Base-by-base conservation (phyloP, 2,113 vertebrate species). In the Trachemys scripta region DNA sequence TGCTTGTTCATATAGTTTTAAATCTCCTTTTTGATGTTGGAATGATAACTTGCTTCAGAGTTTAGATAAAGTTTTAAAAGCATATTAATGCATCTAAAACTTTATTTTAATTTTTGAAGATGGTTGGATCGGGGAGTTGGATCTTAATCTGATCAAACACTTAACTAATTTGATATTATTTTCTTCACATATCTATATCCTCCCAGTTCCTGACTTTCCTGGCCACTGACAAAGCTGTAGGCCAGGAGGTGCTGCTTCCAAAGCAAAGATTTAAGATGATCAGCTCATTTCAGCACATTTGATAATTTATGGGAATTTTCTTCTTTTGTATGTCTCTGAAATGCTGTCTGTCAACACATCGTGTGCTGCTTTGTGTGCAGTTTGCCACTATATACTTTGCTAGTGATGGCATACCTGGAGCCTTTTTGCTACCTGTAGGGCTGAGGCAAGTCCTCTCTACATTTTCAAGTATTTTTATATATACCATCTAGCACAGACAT, bases 231-330 rank as follows among this genome's bases (percentile, higher is more conserved):
- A 54, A 1, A 50, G 4, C 25, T 20, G 50, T 62, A 31, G 75
- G 38, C 81, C 50, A 82, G 59, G 8, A 54, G 27, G 27, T 80
- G 80, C 16, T 9, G 79, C 19, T 79, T 27, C 5, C 10, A 56
- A 54, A 69, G 35, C 62, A 69, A n/a, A 69, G 62, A n/a, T 35
- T 62, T 31, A 62, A 62, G 57, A 62, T 29, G 11, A 62, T 29
- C 57, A 57, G 10, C 56, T 57, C 56, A 57, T 57, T 57, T 57
- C 22, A 31, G 57, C 57, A 14, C 57, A 62, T 62, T 14, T 49
- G 29, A 25, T 87, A 2, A 1, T 5, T 6, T 6, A 1, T 3
- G 16, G 87, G 11, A 11, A 5, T 0, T 50, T 49, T 65, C 75
- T 86, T 35, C 45, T 4, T 75, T 53, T 81, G 16, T 72, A 38